These are phyloP conservation scores for western clawed frog (Xenopus tropicalis) DNA, from an alignment of 2,113 vertebrate species.

Conservation along the genomic window UCB_Xtro_10.0 CM004444.2:88400001-88400500, in stretches of 20 bases:
- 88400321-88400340: not conserved
- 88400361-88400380: not conserved
- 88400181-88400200: not conserved
- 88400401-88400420: too few species aligned
- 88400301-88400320: not conserved
- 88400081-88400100: not conserved
- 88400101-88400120: not conserved
- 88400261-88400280: not conserved
- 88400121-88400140: not conserved
- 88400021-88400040: too few species aligned
- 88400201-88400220: not conserved
- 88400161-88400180: not conserved
- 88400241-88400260: not conserved
- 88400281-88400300: not conserved
- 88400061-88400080: not conserved
- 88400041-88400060: not conserved
- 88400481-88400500: too few species aligned
- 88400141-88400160: not conserved
- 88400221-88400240: not conserved
- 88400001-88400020: too few species aligned
- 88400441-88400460: too few species aligned
- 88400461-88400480: too few species aligned
- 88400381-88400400: not conserved
- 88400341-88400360: not conserved
- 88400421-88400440: too few species aligned